Evolutionary conservation across 2,888 invertebrate species (phyloP).

Genomic region (Orgyia antiqua): DNA sequence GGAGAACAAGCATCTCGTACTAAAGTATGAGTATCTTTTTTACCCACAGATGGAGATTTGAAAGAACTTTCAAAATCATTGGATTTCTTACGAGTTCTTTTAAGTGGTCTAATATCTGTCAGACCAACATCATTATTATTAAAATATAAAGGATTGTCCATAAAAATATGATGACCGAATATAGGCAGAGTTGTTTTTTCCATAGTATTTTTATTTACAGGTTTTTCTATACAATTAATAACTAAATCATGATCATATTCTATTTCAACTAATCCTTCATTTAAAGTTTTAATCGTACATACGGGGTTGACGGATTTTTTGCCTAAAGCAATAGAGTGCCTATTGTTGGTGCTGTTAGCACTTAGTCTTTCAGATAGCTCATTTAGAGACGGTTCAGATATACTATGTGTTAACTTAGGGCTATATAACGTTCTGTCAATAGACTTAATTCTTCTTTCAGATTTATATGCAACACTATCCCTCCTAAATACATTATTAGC

Average conservation of each 20-base stretch:
- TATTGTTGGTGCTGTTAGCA: slow-evolving; percentile 43
- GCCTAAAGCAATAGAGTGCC: slow-evolving; percentile 41
- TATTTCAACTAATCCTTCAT: slow-evolving; percentile 75
- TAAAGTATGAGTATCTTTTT: slow-evolving; percentile 57
- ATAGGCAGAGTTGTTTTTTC: slow-evolving; percentile 70
- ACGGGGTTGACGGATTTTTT: slow-evolving; percentile 36
- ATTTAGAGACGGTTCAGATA: slow-evolving; percentile 61
- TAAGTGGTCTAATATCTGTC: slow-evolving; percentile 55
- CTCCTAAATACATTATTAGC: slow-evolving; percentile 49
- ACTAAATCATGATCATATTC: slow-evolving; percentile 74
- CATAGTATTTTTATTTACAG: slow-evolving; percentile 36
- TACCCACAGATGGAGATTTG: slow-evolving; percentile 66
- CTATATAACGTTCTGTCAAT: slow-evolving; percentile 41
- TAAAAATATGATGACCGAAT: slow-evolving; percentile 67
- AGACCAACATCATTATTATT: slow-evolving; percentile 54
- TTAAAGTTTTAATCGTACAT: slow-evolving; percentile 63
- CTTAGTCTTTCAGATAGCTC: slow-evolving; percentile 59
- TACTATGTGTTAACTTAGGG: slow-evolving; percentile 54
- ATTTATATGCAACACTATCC: slow-evolving; percentile 57
- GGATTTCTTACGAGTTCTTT: slow-evolving; percentile 67
- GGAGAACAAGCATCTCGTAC: slow-evolving; percentile 69
- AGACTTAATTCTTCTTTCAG: slow-evolving; percentile 57
- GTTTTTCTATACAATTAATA: slow-evolving; percentile 62
- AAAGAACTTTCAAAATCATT: slow-evolving; percentile 68
- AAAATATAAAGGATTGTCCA: slow-evolving; percentile 72